phyloP scores from a whole-genome alignment of 1,140 invertebrate genomes.

The Bombyx mandarina region DNA sequence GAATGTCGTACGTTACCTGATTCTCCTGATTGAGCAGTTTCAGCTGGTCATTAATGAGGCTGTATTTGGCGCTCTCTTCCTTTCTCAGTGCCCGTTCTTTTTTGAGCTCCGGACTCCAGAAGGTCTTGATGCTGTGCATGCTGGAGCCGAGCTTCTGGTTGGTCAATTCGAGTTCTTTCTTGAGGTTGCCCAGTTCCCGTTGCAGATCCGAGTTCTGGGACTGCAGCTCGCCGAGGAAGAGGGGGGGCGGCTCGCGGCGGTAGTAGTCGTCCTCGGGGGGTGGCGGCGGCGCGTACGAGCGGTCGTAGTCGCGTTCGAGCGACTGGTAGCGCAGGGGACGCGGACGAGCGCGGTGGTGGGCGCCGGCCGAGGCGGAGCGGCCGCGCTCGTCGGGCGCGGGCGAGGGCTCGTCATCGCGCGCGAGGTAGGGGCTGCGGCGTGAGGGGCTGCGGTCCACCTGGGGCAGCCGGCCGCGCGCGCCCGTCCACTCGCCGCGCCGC shows the following conservation, averaged over 20 bases:
- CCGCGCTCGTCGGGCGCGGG: slow-evolving; percentile 73
- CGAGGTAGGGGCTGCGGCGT: slow-evolving; percentile 77
- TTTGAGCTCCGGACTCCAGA: slow-evolving; percentile 99
- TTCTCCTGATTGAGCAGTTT: slow-evolving; percentile 97
- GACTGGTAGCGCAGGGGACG: slow-evolving; percentile 59
- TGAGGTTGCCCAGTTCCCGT: slow-evolving; percentile 95
- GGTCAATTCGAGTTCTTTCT: slow-evolving; percentile 96
- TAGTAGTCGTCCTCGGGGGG: slow-evolving; percentile 62
- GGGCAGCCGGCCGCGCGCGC: slow-evolving; percentile 73
- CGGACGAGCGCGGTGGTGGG: slow-evolving; percentile 52
- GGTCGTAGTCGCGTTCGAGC: slow-evolving; percentile 59
- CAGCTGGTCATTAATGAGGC: slow-evolving; percentile 96
- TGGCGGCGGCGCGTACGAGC: slow-evolving; percentile 57
- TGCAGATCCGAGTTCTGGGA: slow-evolving; percentile 96
- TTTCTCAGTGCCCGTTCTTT: slow-evolving; percentile 96
- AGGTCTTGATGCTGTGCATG: slow-evolving; percentile 99
- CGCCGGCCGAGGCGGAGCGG: slow-evolving; percentile 66
- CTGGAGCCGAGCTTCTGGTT: slow-evolving; percentile 98
- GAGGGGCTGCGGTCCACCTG: slow-evolving; percentile 88
- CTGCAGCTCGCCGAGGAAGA: slow-evolving; percentile 93
- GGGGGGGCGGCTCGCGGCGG: slow-evolving; percentile 49
- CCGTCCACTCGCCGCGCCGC: slow-evolving; percentile 62
- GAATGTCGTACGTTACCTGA: slow-evolving; percentile 79
- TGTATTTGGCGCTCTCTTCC: slow-evolving; percentile 98
- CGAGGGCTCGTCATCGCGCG: slow-evolving; percentile 82